Percentiles rank a stretch among this genome's conserved stretches.
Evolutionary conservation across 2,113 vertebrate genomes (phyloP).

Genomic region (Atherinomorus stipes): DNA sequence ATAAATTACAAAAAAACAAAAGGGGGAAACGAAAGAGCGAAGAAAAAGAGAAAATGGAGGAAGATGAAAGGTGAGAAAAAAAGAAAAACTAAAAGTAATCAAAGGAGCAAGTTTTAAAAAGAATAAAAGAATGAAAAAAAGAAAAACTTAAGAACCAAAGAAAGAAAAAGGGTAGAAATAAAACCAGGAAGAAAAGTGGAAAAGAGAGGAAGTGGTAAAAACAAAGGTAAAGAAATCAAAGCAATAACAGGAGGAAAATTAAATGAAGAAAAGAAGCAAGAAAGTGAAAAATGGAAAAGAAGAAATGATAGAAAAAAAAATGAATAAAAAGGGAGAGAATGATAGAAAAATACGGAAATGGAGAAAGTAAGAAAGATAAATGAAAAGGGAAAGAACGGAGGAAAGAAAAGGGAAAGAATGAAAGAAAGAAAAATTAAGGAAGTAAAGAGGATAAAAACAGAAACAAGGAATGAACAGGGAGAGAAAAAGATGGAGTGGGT

Average conservation of each 20-base stretch:
- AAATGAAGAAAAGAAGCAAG: neutral
- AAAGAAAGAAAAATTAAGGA: neutral
- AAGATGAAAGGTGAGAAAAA: neutral
- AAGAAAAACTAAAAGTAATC: neutral
- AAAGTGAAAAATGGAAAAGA: neutral
- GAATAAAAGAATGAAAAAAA: neutral
- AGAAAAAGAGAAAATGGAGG: neutral
- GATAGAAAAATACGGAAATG: neutral
- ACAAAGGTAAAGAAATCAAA: too few relatives aligned
- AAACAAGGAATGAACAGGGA: neutral
- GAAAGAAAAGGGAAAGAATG: neutral
- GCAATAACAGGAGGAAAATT: neutral
- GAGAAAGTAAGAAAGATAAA: neutral
- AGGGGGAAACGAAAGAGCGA: too few relatives aligned
- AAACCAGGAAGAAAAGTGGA: too few relatives aligned
- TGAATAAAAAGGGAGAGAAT: neutral
- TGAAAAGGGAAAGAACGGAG: neutral
- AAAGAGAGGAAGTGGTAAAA: too few relatives aligned
- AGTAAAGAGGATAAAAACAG: neutral
- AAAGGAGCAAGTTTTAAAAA: neutral
- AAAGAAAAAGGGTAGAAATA: neutral
- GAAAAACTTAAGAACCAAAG: neutral
- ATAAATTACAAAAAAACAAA: neutral
- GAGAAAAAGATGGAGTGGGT: neutral
- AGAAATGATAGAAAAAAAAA: neutral